Percentiles rank a stretch among this genome's conserved stretches.
These are phyloP conservation scores for Lasioglossum marginatum DNA, from an alignment of 2,888 invertebrate species.

Conservation along the genomic window DNA sequence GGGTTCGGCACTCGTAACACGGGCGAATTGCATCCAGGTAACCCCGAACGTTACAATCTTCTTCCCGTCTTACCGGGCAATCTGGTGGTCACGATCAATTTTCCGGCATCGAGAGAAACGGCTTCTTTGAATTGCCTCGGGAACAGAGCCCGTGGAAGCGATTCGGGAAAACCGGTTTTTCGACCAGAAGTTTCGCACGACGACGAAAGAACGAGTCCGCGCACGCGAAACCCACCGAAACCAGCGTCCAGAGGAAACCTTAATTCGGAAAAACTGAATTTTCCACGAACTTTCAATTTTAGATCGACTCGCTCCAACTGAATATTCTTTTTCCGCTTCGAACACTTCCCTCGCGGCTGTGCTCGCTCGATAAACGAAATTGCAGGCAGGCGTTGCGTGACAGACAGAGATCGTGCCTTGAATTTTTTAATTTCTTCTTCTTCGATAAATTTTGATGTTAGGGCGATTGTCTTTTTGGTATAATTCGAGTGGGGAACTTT, in stretches of 20 bases:
- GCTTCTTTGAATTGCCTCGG: slow-evolving; percentile 42
- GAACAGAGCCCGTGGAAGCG: slow-evolving; percentile 18
- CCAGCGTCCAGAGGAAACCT: not conserved
- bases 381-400: not conserved
- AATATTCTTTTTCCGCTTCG: not conserved
- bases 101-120: slow-evolving; percentile 42
- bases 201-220: slow-evolving; percentile 1
- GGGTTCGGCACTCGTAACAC: slow-evolving; percentile 11
- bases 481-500: not conserved
- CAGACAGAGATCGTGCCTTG: not conserved
- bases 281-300: not conserved
- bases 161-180: slow-evolving; percentile 24
- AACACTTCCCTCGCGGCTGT: not conserved
- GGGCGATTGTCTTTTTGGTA: not conserved
- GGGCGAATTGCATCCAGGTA: slow-evolving; percentile 44
- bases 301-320: not conserved
- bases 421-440: not conserved
- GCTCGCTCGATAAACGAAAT: not conserved
- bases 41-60: slow-evolving; percentile 56
- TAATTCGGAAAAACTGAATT: slow-evolving; percentile 20
- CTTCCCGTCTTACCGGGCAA: slow-evolving; percentile 61
- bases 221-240: not conserved
- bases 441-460: not conserved
- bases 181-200: not conserved
- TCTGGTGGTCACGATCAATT: slow-evolving; percentile 66